phyloP scores from a whole-genome alignment of 2,797 vertebrate species.

The Coracias cyanogaster region DNA sequence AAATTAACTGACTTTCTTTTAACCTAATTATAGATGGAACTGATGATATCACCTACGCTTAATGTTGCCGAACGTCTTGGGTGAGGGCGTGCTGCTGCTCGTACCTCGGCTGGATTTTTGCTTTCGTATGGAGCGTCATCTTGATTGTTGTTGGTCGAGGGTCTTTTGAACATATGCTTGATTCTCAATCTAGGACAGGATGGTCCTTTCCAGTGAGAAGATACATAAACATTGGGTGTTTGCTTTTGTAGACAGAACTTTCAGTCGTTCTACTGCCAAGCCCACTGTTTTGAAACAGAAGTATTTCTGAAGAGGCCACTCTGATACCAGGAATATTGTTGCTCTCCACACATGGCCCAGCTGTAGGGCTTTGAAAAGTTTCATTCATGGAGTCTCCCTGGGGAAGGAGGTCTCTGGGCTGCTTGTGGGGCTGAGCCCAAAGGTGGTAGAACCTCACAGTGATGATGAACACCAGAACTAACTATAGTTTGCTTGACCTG shows the following conservation, averaged over 20 bases:
- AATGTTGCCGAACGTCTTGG: neutral
- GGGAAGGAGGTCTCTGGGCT: neutral
- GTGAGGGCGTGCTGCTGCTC: neutral
- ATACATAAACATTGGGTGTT: neutral
- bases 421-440: neutral
- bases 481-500: neutral
- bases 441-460: accelerated
- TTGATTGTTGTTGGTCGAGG: neutral
- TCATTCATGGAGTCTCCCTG: neutral
- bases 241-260: neutral
- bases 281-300: neutral
- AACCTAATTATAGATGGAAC: constrained; percentile 45
- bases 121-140: neutral
- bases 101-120: neutral
- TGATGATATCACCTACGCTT: constrained; percentile 49
- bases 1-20: constrained; percentile 65
- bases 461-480: neutral
- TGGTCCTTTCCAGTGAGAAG: neutral
- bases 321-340: neutral
- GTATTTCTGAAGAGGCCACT: neutral
- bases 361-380: neutral
- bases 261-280: neutral
- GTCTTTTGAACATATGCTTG: neutral
- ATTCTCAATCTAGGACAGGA: neutral
- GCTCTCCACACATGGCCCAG: neutral